A percentile compares a stretch with the other conserved stretches of the same genome.
Conservation (phyloP, 2,888 invertebrate species). For the Drosophila prolongata region DNA sequence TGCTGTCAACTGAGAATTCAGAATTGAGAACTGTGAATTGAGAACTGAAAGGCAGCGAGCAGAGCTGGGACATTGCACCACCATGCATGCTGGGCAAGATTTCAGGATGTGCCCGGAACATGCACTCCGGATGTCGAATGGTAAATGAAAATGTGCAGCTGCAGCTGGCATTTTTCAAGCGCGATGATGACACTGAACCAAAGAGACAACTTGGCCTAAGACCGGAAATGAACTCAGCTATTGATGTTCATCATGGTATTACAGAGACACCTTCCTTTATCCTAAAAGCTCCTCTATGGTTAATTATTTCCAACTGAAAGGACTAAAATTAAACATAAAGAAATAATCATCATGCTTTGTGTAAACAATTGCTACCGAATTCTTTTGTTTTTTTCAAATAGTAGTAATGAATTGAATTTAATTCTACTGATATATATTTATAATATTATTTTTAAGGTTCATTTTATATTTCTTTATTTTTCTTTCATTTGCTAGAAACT, state of each 20-base stretch:
- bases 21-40: not conserved
- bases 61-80: constrained; percentile 14
- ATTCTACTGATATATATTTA: too few relatives aligned
- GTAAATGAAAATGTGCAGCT: constrained; percentile 13
- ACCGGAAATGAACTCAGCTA: too few relatives aligned
- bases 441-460: too few relatives aligned
- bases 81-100: constrained; percentile 10
- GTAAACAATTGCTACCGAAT: not conserved
- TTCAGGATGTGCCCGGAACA: constrained; percentile 3
- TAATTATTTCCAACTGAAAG: too few relatives aligned
- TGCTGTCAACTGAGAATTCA: constrained; percentile 13
- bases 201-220: not conserved
- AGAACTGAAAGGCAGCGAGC: constrained; percentile 22
- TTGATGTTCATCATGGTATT: too few relatives aligned
- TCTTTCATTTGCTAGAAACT: too few relatives aligned
- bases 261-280: too few relatives aligned
- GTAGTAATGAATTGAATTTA: too few relatives aligned
- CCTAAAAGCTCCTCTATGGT: too few relatives aligned
- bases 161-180: constrained; percentile 7
- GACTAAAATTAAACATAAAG: too few relatives aligned
- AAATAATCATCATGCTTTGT: not conserved
- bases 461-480: too few relatives aligned
- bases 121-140: constrained; percentile 11
- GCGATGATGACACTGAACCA: constrained; percentile 17
- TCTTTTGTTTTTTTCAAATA: not conserved